These are phyloP conservation scores for Euplagia quadripunctaria DNA, from an alignment of 2,888 invertebrate species.

Conservation along the genomic window DNA sequence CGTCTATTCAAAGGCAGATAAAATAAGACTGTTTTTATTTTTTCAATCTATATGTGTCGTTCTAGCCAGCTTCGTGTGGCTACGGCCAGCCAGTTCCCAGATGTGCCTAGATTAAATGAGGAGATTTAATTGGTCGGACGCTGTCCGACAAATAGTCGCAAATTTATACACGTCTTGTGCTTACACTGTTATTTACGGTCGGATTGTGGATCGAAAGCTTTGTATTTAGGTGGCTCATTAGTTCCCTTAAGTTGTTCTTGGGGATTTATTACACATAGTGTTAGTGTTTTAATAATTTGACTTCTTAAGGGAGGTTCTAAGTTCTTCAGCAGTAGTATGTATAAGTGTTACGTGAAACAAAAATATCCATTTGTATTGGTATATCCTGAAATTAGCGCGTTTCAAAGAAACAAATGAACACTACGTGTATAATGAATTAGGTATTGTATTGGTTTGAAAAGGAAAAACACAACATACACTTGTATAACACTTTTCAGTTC, in stretches of 20 bases:
- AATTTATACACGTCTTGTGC: constrained; percentile 66
- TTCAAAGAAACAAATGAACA: neutral
- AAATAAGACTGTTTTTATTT: constrained; percentile 32
- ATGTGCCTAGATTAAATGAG: constrained; percentile 69
- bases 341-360: neutral
- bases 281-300: neutral
- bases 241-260: neutral
- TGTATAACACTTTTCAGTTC: neutral
- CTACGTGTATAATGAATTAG: too few relatives aligned
- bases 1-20: constrained; percentile 20
- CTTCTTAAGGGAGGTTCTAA: neutral
- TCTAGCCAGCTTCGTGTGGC: constrained; percentile 19
- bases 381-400: neutral
- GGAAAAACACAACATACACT: too few relatives aligned
- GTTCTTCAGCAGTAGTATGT: neutral
- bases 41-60: constrained; percentile 40
- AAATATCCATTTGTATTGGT: neutral
- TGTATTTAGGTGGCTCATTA: constrained; percentile 6
- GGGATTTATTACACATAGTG: neutral
- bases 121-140: constrained; percentile 68
- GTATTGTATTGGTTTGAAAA: too few relatives aligned
- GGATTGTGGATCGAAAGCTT: constrained; percentile 23
- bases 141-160: constrained; percentile 65
- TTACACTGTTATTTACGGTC: constrained; percentile 41
- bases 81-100: constrained; percentile 51